Evolutionary conservation across 1,140 invertebrate species (phyloP).

Genomic region (Zaprionus camerounensis): DNA sequence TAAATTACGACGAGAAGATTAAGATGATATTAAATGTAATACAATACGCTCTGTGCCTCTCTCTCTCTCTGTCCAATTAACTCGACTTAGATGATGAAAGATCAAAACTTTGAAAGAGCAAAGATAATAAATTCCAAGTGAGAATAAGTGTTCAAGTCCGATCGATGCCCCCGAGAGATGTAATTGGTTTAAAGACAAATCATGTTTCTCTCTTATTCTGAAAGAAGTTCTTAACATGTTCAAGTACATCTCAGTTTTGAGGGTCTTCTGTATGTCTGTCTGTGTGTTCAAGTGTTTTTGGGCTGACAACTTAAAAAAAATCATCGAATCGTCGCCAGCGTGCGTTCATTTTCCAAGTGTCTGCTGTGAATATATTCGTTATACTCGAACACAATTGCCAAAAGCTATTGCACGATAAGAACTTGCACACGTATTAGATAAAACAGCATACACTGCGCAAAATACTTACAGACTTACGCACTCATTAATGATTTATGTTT

Average conservation of each 20-base stretch:
- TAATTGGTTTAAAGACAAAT: slow-evolving; percentile 1
- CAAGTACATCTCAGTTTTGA: slow-evolving; percentile 9
- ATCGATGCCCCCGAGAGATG: slow-evolving; percentile 19
- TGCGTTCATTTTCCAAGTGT: slow-evolving; percentile 2
- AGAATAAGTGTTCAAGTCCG: neutral
- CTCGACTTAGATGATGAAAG: neutral
- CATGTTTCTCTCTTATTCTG: neutral
- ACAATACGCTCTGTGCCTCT: neutral
- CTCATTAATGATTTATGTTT: neutral
- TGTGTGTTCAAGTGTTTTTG: slow-evolving; percentile 15
- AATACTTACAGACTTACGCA: neutral
- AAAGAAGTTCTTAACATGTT: slow-evolving; percentile 10
- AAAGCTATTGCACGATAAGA: slow-evolving; percentile 23
- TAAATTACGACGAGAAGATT: slow-evolving; percentile 35
- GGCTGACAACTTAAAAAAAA: slow-evolving; percentile 11
- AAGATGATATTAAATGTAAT: slow-evolving; percentile 35
- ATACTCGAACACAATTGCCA: neutral
- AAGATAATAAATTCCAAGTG: slow-evolving; percentile 6
- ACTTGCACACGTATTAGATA: neutral
- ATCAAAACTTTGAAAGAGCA: neutral
- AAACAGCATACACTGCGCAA: neutral
- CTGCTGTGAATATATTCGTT: neutral
- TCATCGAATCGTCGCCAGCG: neutral
- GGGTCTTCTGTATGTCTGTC: neutral
- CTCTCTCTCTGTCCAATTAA: neutral